Conservation (phyloP, 2,888 invertebrate species). For the Phanerotoma sp. region DNA sequence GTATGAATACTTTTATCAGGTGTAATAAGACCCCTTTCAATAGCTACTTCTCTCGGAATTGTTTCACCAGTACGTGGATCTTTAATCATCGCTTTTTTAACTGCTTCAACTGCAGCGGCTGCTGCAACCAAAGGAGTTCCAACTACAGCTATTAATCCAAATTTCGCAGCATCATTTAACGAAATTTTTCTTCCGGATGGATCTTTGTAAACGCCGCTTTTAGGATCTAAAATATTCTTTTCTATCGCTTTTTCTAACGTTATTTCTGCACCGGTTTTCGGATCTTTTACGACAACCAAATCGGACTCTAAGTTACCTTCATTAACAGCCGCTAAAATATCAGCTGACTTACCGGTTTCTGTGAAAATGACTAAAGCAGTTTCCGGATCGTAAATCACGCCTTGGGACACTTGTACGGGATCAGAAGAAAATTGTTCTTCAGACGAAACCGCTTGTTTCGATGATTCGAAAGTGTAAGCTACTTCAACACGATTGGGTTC, state of each 20-base stretch:
- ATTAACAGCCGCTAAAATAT: constrained; percentile 74
- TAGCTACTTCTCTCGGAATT: constrained; percentile 78
- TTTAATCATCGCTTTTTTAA: constrained; percentile 65
- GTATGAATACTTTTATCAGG: constrained; percentile 38
- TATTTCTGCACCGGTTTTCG: constrained; percentile 67
- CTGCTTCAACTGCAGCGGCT: constrained; percentile 68
- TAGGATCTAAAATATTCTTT: constrained; percentile 72
- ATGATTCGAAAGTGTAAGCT: no score
- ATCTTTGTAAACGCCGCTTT: constrained; percentile 70
- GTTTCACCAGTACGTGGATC: constrained; percentile 82
- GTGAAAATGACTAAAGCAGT: constrained; percentile 75
- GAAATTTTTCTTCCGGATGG: constrained; percentile 67
- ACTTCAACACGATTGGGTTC: constrained; percentile 57
- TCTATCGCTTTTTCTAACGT: constrained; percentile 75
- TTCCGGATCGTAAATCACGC: constrained; percentile 77
- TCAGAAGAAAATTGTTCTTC: constrained; percentile 60
- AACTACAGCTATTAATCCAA: constrained; percentile 73
- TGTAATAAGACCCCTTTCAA: constrained; percentile 71
- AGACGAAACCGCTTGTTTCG: no score
- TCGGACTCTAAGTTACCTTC: constrained; percentile 72
- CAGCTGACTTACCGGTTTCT: constrained; percentile 69
- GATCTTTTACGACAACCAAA: constrained; percentile 71
- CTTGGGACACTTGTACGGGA: constrained; percentile 72
- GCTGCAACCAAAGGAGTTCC: constrained; percentile 76
- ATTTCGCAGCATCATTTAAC: constrained; percentile 73